phyloP scores from a whole-genome alignment of 2,797 vertebrate species.

The Gymnocypris eckloni region DNA sequence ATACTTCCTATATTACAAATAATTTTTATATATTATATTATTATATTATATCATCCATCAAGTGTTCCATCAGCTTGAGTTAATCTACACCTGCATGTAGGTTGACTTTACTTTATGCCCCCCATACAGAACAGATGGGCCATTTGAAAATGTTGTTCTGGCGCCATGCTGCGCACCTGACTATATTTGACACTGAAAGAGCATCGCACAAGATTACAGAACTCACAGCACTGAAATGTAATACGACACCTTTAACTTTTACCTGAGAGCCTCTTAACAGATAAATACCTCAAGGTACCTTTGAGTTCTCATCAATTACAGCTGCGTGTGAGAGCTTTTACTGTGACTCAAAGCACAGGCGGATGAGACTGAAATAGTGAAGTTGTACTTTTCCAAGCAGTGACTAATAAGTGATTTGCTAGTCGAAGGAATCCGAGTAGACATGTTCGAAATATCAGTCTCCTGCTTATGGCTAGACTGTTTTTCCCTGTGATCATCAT shows the following conservation, averaged over 20 bases:
- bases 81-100: conserved; percentile 1
- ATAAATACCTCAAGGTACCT: neutral
- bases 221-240: conserved; percentile 19
- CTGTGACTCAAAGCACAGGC: conserved; percentile 13
- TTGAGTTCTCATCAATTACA: conserved; percentile 7
- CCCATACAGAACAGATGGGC: conserved; percentile 25
- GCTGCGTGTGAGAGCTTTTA: conserved; percentile 1
- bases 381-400: conserved; percentile 37
- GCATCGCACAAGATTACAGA: conserved; percentile 19
- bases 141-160: conserved; percentile 6
- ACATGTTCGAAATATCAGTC: conserved; percentile 32
- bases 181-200: conserved; percentile 24
- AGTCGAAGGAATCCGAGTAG: conserved; percentile 21
- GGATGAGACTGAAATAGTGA: conserved; percentile 38
- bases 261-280: conserved; percentile 27
- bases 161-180: neutral
- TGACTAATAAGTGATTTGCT: conserved; percentile 33
- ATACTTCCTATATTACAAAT: neutral
- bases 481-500: conserved; percentile 17
- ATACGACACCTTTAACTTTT: conserved; percentile 25
- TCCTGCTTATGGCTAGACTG: conserved; percentile 29
- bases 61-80: neutral
- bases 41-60: neutral
- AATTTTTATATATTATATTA: neutral
- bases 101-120: neutral